Percentiles rank a stretch among this genome's conserved stretches.
Conservation (phyloP, 2,888 invertebrate genomes). For the Cerastis rubricosa region DNA sequence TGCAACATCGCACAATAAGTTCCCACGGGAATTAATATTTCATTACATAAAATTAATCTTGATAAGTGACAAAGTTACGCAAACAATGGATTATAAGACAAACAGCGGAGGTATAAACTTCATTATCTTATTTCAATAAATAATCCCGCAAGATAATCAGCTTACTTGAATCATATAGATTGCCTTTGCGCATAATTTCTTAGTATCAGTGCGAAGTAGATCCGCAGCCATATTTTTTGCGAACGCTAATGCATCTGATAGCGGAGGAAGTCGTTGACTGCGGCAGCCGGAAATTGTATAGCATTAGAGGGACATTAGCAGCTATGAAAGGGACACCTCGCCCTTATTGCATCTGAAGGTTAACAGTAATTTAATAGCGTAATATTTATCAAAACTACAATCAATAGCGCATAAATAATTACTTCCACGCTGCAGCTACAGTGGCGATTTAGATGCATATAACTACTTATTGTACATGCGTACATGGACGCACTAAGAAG, state of each 20-base stretch:
- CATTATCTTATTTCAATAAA: slow-evolving; percentile 60
- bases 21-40: slow-evolving; percentile 63
- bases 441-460: slow-evolving; percentile 36
- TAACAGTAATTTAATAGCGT: slow-evolving; percentile 59
- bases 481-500: slow-evolving; percentile 9
- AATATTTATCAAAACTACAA: slow-evolving; percentile 61
- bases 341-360: slow-evolving; percentile 65
- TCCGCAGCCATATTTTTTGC: slow-evolving; percentile 74
- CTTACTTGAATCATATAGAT: slow-evolving; percentile 53
- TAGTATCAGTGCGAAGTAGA: slow-evolving; percentile 67
- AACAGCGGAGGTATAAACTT: slow-evolving; percentile 38
- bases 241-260: slow-evolving; percentile 78
- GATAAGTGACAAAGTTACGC: slow-evolving; percentile 51
- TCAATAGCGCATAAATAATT: slow-evolving; percentile 51
- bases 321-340: slow-evolving; percentile 80
- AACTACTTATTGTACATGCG: slow-evolving; percentile 6
- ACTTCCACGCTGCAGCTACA: slow-evolving; percentile 36
- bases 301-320: slow-evolving; percentile 84
- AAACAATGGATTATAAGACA: slow-evolving; percentile 58
- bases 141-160: slow-evolving; percentile 51
- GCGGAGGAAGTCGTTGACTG: slow-evolving; percentile 79
- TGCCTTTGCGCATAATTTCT: slow-evolving; percentile 61
- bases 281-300: slow-evolving; percentile 83
- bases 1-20: slow-evolving; percentile 45
- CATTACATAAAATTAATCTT: slow-evolving; percentile 61